Evolutionary conservation across 2,888 invertebrate species (phyloP).

Genomic region (Nycteola revayana): DNA sequence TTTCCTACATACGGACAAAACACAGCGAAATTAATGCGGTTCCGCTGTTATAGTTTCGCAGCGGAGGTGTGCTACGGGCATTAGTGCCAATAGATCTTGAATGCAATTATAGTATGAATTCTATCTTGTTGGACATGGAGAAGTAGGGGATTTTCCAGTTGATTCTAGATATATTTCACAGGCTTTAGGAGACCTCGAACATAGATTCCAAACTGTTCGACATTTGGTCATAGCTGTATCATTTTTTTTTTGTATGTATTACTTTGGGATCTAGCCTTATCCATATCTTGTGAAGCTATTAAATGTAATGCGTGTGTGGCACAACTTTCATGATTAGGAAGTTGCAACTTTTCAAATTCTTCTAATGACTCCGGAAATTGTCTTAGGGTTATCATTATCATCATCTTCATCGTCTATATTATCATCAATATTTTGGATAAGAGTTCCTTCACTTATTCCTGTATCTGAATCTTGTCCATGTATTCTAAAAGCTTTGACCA

Average conservation of each 20-base stretch:
- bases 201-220: constrained; percentile 22
- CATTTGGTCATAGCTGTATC: constrained; percentile 20
- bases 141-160: constrained; percentile 23
- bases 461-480: neutral
- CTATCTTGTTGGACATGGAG: constrained; percentile 20
- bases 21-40: constrained; percentile 5
- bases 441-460: neutral
- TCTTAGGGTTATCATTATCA: constrained; percentile 1
- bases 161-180: constrained; percentile 19
- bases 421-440: neutral
- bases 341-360: constrained; percentile 14
- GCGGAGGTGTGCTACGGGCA: neutral
- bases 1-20: constrained; percentile 4
- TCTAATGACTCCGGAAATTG: neutral
- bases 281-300: constrained; percentile 14
- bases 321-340: constrained; percentile 24
- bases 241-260: constrained; percentile 20
- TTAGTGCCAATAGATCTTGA: constrained; percentile 18
- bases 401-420: neutral
- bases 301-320: constrained; percentile 26
- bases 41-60: constrained; percentile 6
- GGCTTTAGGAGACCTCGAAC: constrained; percentile 24
- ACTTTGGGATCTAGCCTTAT: constrained; percentile 19
- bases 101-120: constrained; percentile 25
- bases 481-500: constrained; percentile 1